phyloP scores from a whole-genome alignment of 2,797 vertebrate species.

The Carcharodon carcharias region DNA sequence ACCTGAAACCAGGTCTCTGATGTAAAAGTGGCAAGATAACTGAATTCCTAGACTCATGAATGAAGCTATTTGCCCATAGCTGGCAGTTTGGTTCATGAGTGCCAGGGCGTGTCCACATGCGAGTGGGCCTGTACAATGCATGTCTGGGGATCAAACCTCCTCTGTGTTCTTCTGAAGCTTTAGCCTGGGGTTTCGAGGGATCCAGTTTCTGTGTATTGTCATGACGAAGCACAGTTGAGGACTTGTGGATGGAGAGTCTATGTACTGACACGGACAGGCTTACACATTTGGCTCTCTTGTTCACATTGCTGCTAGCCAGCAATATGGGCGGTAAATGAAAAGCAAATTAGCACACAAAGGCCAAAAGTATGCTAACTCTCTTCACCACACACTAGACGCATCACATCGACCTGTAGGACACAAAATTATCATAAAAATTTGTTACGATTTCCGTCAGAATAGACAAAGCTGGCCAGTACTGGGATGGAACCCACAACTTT shows the following conservation, averaged over 20 bases:
- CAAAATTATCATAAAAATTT: not conserved
- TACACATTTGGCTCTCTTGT: not conserved
- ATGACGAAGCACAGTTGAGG: too few species aligned
- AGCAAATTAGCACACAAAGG: not conserved
- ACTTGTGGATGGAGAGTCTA: not conserved
- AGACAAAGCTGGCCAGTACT: not conserved
- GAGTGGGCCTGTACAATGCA: too few species aligned
- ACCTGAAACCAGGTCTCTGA: not conserved
- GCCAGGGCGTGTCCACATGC: too few species aligned
- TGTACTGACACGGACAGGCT: not conserved
- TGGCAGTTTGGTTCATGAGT: too few species aligned
- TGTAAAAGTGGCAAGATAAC: not conserved
- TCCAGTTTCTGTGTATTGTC: not conserved
- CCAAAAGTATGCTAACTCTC: not conserved
- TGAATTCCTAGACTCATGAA: not conserved
- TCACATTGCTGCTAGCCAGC: not conserved
- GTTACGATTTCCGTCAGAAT: not conserved
- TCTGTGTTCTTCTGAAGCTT: too few species aligned
- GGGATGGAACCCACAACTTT: not conserved
- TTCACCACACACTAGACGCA: not conserved
- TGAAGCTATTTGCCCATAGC: too few species aligned
- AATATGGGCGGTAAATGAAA: not conserved
- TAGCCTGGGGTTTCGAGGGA: not conserved
- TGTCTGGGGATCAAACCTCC: too few species aligned
- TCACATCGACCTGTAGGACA: not conserved